phyloP scores from a whole-genome alignment of 1,140 invertebrate species.

The Drosophila tristis region DNA sequence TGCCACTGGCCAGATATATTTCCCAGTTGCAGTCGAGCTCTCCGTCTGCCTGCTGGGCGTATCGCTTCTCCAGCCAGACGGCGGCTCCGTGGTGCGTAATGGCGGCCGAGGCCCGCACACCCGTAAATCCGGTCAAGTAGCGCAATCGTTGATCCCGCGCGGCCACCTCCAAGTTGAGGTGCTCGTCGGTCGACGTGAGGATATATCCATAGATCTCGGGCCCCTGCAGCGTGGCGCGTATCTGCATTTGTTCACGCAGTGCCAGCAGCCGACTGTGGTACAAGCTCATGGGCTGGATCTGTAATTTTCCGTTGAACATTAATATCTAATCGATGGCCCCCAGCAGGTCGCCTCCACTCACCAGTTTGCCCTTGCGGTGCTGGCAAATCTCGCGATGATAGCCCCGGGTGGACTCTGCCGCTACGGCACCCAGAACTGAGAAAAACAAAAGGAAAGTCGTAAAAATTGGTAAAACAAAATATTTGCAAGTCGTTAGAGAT shows the following conservation, averaged over 20 bases:
- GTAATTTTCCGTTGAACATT: not conserved
- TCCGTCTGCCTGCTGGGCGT: slow-evolving; percentile 90
- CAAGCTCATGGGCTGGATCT: slow-evolving; percentile 77
- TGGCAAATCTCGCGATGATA: slow-evolving; percentile 74
- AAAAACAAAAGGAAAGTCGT: slow-evolving; percentile 25
- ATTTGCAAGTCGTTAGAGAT: slow-evolving; percentile 46
- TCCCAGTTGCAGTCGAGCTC: slow-evolving; percentile 92
- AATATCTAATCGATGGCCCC: no score
- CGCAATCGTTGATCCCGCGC: slow-evolving; percentile 91
- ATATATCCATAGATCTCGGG: slow-evolving; percentile 90
- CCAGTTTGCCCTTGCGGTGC: slow-evolving; percentile 68
- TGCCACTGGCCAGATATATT: slow-evolving; percentile 89
- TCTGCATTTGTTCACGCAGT: slow-evolving; percentile 88
- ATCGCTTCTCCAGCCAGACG: slow-evolving; percentile 95
- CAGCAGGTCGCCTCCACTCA: slow-evolving; percentile 27
- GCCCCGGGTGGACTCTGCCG: slow-evolving; percentile 56
- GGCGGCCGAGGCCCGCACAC: slow-evolving; percentile 91
- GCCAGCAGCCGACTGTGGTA: slow-evolving; percentile 85
- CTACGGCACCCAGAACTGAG: slow-evolving; percentile 28
- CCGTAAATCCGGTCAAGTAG: slow-evolving; percentile 95
- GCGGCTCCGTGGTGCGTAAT: slow-evolving; percentile 91
- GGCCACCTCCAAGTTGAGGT: slow-evolving; percentile 89
- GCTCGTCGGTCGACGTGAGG: slow-evolving; percentile 91
- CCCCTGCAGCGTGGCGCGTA: slow-evolving; percentile 86
- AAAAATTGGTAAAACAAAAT: slow-evolving; percentile 35